These are phyloP conservation scores for Meganola albula DNA, from an alignment of 2,888 invertebrate genomes.

Conservation along the genomic window DNA sequence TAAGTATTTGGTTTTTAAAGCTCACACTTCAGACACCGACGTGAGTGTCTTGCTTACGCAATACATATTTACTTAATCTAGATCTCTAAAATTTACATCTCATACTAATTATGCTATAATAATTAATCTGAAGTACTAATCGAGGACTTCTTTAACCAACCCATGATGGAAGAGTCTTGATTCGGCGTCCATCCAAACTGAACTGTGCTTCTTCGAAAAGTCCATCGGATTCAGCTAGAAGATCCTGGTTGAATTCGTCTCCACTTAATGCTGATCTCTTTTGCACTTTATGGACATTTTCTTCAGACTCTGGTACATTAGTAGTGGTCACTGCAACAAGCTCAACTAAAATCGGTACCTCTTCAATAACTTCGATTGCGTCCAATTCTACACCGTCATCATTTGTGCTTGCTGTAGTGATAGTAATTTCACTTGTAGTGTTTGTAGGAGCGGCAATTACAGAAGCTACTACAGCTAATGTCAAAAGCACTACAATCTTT, in stretches of 20 bases:
- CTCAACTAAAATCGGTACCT: constrained; percentile 45
- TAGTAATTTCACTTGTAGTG: constrained; percentile 27
- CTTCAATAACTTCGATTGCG: constrained; percentile 46
- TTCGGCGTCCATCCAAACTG: constrained; percentile 56
- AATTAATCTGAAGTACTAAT: no score
- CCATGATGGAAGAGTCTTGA: constrained; percentile 66
- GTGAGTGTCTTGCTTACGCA: no score
- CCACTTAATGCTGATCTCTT: constrained; percentile 55
- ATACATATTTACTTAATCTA: no score
- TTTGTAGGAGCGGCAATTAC: constrained; percentile 44
- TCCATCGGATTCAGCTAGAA: constrained; percentile 55
- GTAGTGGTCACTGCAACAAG: constrained; percentile 33
- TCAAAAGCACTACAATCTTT: constrained; percentile 44
- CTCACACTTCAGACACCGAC: no score
- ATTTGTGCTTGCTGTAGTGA: constrained; percentile 36
- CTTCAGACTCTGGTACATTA: constrained; percentile 26
- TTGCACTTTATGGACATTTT: constrained; percentile 41
- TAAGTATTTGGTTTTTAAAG: no score
- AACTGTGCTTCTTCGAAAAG: constrained; percentile 46
- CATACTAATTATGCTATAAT: no score
- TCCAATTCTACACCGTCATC: constrained; percentile 37
- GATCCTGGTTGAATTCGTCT: constrained; percentile 55
- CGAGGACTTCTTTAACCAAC: no score
- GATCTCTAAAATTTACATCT: no score
- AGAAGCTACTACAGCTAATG: constrained; percentile 41